phyloP scores from a whole-genome alignment of 2,888 invertebrate species.

The Morpho deidamia region DNA sequence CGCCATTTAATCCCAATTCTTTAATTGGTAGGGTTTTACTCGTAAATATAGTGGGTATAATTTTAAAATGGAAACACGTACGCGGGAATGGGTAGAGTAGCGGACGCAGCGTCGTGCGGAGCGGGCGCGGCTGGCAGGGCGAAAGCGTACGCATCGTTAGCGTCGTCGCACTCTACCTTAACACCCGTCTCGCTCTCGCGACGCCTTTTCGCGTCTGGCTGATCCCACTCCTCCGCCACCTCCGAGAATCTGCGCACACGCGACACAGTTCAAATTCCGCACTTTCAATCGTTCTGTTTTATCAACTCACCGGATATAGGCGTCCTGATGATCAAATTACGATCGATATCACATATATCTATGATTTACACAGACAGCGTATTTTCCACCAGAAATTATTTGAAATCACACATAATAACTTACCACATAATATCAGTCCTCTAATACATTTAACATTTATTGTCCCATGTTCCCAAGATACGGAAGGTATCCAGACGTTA shows the following conservation, averaged over 20 bases:
- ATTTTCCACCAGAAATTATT: too few relatives aligned
- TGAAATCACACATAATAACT: too few relatives aligned
- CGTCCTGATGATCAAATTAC: too few relatives aligned
- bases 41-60: neutral
- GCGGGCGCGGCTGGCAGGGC: slow-evolving; percentile 70
- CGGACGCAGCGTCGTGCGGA: slow-evolving; percentile 33
- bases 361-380: too few relatives aligned
- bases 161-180: slow-evolving; percentile 85
- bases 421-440: too few relatives aligned
- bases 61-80: slow-evolving; percentile 22
- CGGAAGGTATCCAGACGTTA: too few relatives aligned
- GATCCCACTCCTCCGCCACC: slow-evolving; percentile 69
- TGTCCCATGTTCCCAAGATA: too few relatives aligned
- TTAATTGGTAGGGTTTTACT: too few relatives aligned
- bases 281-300: neutral
- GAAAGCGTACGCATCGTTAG: slow-evolving; percentile 83
- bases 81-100: slow-evolving; percentile 27
- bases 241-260: slow-evolving; percentile 68
- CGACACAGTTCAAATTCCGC: slow-evolving; percentile 24
- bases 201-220: slow-evolving; percentile 68
- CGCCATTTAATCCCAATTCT: too few relatives aligned
- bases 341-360: too few relatives aligned
- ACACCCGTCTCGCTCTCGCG: slow-evolving; percentile 81
- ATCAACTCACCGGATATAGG: too few relatives aligned
- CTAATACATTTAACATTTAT: too few relatives aligned